Conservation (phyloP, 2,113 vertebrate genomes). For the Pelmatolapia mariae region DNA sequence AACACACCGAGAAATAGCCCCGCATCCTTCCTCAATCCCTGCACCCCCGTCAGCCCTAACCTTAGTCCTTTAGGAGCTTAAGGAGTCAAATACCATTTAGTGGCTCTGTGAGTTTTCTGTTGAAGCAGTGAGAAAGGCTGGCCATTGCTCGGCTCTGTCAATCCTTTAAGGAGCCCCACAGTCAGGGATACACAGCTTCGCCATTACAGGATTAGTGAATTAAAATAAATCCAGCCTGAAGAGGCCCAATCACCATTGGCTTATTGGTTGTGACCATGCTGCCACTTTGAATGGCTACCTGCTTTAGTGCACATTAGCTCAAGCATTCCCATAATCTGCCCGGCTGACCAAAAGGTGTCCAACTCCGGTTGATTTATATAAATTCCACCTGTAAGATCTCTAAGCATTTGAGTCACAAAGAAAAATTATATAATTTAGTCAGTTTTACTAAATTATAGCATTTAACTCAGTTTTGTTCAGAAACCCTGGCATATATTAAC, state of each 20-base stretch:
- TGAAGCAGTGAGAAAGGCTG: slow-evolving; percentile 21
- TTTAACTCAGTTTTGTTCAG: background rate
- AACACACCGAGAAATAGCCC: background rate
- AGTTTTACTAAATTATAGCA: background rate
- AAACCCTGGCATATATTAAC: background rate
- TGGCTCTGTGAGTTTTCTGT: slow-evolving; percentile 60
- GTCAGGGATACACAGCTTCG: slow-evolving; percentile 25
- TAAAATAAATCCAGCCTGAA: slow-evolving; percentile 71
- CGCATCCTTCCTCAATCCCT: slow-evolving; percentile 10
- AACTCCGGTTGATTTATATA: background rate
- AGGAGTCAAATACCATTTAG: slow-evolving; percentile 72
- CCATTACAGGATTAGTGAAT: slow-evolving; percentile 79
- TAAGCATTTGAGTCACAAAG: background rate
- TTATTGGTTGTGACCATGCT: slow-evolving; percentile 68
- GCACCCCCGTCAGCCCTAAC: slow-evolving; percentile 38
- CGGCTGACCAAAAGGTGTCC: background rate
- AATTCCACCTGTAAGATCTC: background rate
- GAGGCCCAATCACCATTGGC: slow-evolving; percentile 46
- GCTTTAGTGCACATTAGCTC: background rate
- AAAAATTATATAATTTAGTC: background rate
- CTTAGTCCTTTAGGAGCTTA: slow-evolving; percentile 50
- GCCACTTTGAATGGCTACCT: slow-evolving; percentile 61
- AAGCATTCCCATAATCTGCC: background rate
- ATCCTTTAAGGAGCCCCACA: slow-evolving; percentile 28
- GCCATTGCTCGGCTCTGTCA: slow-evolving; percentile 39